A percentile compares a stretch with the other conserved stretches of the same genome.
Conservation (phyloP, 2,113 vertebrate genomes). For the Chloebia gouldiae region DNA sequence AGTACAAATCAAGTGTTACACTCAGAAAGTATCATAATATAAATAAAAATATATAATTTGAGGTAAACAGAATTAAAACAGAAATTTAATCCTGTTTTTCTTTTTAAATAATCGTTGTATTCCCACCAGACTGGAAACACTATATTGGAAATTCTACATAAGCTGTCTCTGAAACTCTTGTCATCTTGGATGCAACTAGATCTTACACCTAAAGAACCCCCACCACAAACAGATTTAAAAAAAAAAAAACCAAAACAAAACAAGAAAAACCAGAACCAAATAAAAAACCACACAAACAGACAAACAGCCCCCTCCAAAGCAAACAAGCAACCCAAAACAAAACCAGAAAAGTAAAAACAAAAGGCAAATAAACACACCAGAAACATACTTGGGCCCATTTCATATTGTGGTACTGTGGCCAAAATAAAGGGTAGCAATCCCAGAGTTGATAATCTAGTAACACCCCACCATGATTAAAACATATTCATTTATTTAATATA, state of each 20-base stretch:
- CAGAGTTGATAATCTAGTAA: background rate
- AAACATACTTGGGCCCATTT: background rate
- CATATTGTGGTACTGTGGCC: background rate
- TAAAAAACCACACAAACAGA: background rate
- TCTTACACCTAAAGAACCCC: background rate
- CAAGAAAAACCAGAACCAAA: background rate
- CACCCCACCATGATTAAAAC: background rate
- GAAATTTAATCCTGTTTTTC: background rate
- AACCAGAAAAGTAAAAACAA: background rate
- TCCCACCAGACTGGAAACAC: background rate
- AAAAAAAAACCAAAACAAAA: fast-evolving
- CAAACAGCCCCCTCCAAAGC: background rate
- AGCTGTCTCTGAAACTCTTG: background rate
- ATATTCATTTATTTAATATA: background rate
- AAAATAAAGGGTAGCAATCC: background rate
- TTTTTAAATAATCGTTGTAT: background rate
- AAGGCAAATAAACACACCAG: background rate
- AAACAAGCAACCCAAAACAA: background rate
- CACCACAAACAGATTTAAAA: fast-evolving
- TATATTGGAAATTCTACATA: background rate
- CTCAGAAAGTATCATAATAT: background rate
- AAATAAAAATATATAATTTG: background rate
- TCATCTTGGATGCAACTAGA: background rate
- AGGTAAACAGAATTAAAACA: background rate
- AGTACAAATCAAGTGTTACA: background rate